Conservation (phyloP, 2,113 vertebrate genomes). For the Planiliza haematocheilus region DNA sequence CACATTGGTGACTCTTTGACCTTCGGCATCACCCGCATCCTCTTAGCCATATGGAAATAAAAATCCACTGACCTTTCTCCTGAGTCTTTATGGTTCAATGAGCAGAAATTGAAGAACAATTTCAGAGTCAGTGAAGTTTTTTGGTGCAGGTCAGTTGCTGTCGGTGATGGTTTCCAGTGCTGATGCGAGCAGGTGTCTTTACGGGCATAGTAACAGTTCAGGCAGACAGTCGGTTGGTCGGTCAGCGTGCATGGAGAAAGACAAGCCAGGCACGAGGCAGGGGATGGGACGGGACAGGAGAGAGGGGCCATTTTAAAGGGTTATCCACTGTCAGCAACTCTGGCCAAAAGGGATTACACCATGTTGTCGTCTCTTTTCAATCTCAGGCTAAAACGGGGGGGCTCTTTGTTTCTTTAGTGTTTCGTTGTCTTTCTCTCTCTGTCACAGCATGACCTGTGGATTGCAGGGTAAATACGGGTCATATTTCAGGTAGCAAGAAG, state of each 20-base stretch:
- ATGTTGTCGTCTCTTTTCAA: slow-evolving; percentile 81
- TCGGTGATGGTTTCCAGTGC: slow-evolving; percentile 31
- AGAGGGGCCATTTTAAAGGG: slow-evolving; percentile 79
- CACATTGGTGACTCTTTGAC: slow-evolving; percentile 11
- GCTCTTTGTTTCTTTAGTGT: slow-evolving; percentile 76
- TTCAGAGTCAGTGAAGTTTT: slow-evolving; percentile 13
- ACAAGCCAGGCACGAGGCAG: slow-evolving; percentile 53
- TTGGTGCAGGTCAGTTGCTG: slow-evolving; percentile 50
- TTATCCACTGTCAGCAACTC: slow-evolving; percentile 87
- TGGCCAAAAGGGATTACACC: slow-evolving; percentile 82
- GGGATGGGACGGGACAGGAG: slow-evolving; percentile 54
- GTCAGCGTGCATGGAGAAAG: slow-evolving; percentile 59
- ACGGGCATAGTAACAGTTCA: slow-evolving; percentile 44
- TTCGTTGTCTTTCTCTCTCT: slow-evolving; percentile 63
- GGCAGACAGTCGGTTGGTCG: slow-evolving; percentile 27
- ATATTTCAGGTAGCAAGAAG: slow-evolving; percentile 55
- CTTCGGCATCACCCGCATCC: not conserved
- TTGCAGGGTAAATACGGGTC: slow-evolving; percentile 57
- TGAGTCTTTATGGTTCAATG: not conserved
- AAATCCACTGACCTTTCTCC: slow-evolving; percentile 62
- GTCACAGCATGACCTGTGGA: slow-evolving; percentile 62
- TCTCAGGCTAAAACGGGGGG: slow-evolving; percentile 75
- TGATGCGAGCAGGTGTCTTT: slow-evolving; percentile 61
- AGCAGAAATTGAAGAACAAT: not conserved
- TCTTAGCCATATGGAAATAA: slow-evolving; percentile 14